Percentiles rank a stretch among this genome's conserved stretches.
These are phyloP conservation scores for Clusia tigrina DNA, from an alignment of 2,888 invertebrate genomes.

Conservation along the genomic window DNA sequence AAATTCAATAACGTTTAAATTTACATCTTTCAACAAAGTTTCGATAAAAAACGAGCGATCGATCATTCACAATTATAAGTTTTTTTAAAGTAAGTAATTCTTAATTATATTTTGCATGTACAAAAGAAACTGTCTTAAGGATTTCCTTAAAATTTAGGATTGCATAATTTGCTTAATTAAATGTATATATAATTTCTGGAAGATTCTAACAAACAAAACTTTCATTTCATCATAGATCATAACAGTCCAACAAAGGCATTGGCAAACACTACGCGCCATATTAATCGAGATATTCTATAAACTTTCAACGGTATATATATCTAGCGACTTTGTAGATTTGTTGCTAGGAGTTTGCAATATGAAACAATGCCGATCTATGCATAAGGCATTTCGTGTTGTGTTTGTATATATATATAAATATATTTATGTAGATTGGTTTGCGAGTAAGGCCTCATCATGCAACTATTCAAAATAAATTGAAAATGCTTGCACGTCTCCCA, in stretches of 20 bases:
- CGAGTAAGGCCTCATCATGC: not conserved
- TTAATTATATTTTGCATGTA: conserved; percentile 2
- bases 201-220: not conserved
- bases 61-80: not conserved
- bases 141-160: not conserved
- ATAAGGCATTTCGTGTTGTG: no score
- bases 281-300: no score
- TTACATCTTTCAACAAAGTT: not conserved
- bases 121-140: not conserved
- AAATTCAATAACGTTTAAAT: conserved; percentile 5
- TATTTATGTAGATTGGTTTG: no score
- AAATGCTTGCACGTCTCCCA: conserved; percentile 25
- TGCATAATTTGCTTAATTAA: not conserved
- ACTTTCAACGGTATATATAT: no score
- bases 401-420: no score
- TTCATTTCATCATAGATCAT: not conserved
- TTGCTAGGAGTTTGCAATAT: no score
- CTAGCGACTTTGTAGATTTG: no score
- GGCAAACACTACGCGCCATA: not conserved
- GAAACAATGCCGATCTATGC: no score
- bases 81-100: not conserved
- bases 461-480: conserved; percentile 18
- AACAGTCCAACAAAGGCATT: not conserved
- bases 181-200: not conserved
- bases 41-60: not conserved